Evolutionary conservation across 2,797 vertebrate genomes (phyloP).

Genomic region (Selene dorsalis): DNA sequence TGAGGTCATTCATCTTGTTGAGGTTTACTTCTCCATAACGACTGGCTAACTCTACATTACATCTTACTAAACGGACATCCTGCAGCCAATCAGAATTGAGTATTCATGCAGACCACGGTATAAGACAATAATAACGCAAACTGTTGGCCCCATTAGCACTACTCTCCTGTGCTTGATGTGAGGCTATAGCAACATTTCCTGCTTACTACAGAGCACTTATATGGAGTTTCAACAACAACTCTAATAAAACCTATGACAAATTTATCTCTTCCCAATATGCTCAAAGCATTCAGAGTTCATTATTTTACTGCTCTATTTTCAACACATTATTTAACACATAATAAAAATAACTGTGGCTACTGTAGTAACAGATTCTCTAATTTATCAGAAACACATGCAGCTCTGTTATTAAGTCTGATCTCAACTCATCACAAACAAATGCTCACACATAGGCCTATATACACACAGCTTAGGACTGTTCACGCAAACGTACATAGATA

Average conservation of each 20-base stretch:
- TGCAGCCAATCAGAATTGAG: too few relatives aligned
- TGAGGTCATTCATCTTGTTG: too few relatives aligned
- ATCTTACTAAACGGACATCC: too few relatives aligned
- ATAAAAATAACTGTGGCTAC: not conserved
- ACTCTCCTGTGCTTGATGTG: too few relatives aligned
- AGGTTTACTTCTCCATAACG: too few relatives aligned
- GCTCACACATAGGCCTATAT: not conserved
- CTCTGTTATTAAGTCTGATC: conserved; percentile 9
- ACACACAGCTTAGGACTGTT: conserved; percentile 4
- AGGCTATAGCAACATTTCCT: too few relatives aligned
- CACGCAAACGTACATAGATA: conserved; percentile 26
- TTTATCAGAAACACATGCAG: not conserved
- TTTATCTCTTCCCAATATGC: not conserved
- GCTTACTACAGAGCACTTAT: too few relatives aligned
- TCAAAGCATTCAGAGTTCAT: not conserved
- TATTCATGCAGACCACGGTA: too few relatives aligned
- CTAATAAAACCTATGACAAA: not conserved
- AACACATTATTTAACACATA: not conserved
- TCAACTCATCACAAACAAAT: not conserved
- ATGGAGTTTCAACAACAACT: too few relatives aligned
- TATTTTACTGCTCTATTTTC: not conserved
- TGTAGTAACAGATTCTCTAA: not conserved
- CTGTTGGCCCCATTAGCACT: not conserved
- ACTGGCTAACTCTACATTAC: too few relatives aligned
- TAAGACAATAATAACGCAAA: not conserved